Evolutionary conservation across 2,888 invertebrate genomes (phyloP), one percentile per base, ranked within the genome.

Genomic region (Acanthosepion pharaonis): DNA sequence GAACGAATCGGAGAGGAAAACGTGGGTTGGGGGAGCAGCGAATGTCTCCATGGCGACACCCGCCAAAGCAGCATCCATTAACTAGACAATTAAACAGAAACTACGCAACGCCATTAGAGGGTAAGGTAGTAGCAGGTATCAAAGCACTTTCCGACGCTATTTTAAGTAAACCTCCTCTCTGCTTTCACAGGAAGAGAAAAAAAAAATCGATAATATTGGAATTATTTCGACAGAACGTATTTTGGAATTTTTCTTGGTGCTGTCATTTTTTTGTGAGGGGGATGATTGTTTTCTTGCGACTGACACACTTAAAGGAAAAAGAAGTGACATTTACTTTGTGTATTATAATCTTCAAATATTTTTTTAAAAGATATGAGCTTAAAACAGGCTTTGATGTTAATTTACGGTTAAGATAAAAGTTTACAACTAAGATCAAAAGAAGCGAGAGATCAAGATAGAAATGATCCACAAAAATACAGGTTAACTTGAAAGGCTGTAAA

Each of bases 151-250:
- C 78, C 78, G 33, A 78, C n/a, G 78, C 3, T 64, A 64, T 64
- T 64, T 78, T 15, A 78, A 78, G 33, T 15, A 78, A n/a, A 6
- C 78, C 78, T 33, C n/a, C 15, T 9, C 78, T n/a, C 78, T 2
- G 78, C n/a, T n/a, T 78, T 33, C n/a, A n/a, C n/a, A 11, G 78
- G 33, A n/a, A 78, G n/a, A n/a, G 55, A 4, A 55, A 55, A 64
- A 33, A 78, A 78, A 78, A 78, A 78, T 78, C 78, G n/a, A 78
- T 78, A 78, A 78, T 78, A 78, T 78, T 78, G 78, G 78, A 78
- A 78, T 78, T 78, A 78, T 78, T 78, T 78, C 11, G 78, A 78
- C 78, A 9, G n/a, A 78, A 78, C n/a, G 33, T 78, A 78, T 78
- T 78, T 78, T n/a, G 78, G 78, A 33, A 78, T 78, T 78, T n/a